Percentiles rank a stretch among this genome's conserved stretches.
Evolutionary conservation across 2,797 vertebrate species (phyloP).

Genomic region (Hapalemur alaotrensis): DNA sequence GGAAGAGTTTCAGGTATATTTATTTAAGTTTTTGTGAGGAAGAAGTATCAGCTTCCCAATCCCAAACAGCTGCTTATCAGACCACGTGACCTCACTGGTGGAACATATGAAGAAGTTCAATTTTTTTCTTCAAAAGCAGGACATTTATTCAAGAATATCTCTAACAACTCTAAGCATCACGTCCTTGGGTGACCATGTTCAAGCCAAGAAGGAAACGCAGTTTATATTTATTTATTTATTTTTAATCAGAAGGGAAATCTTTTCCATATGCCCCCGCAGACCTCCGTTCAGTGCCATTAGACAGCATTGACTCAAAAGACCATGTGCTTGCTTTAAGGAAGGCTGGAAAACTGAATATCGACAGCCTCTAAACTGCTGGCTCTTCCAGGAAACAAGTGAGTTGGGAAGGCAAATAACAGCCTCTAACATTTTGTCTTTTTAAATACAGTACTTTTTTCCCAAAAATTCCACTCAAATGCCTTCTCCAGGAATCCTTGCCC

Average conservation of each 20-base stretch:
- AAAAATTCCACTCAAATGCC: not conserved
- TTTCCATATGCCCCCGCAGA: not conserved
- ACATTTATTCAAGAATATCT: not conserved
- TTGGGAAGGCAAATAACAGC: not conserved
- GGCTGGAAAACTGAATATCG: not conserved
- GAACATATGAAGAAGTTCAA: not conserved
- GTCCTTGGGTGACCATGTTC: not conserved
- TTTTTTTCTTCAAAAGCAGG: not conserved
- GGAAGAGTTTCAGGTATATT: not conserved
- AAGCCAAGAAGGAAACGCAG: not conserved
- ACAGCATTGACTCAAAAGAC: not conserved
- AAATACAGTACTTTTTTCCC: not conserved
- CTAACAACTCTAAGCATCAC: not conserved
- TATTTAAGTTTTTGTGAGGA: not conserved
- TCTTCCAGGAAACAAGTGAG: not conserved
- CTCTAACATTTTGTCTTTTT: conserved; percentile 4
- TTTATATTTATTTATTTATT: not conserved
- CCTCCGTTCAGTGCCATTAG: not conserved
- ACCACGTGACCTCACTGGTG: not conserved
- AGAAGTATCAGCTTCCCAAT: not conserved
- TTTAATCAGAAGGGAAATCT: not conserved
- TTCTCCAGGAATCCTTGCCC: not conserved
- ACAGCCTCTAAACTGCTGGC: not conserved
- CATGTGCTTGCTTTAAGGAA: not conserved
- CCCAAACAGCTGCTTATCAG: not conserved